Evolutionary conservation across 2,797 vertebrate species (phyloP), one percentile per base, ranked within the genome.

Genomic region (Helicolenus hilgendorfi): DNA sequence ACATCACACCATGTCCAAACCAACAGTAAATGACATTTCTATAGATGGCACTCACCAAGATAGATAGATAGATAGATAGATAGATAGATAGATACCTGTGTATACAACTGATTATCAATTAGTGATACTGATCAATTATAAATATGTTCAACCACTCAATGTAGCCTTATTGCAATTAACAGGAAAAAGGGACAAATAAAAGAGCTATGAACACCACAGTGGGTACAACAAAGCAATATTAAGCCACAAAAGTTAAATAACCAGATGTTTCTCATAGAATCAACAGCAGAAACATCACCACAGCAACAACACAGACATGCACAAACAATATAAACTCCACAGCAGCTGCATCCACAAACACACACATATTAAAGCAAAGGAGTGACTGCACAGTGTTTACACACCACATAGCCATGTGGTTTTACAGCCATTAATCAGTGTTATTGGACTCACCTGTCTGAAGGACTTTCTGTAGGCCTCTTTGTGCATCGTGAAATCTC

Each of bases 401-500:
- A 58, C 22, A 26, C 0, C 4, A 24, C 55, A 26, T 0, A 26
- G 22, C 55, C 14, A 8, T 18, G 15, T 49, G 7, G 45, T 49
- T 49, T 49, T 49, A 60, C 18, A 36, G n/a, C 0, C 1, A 58
- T 26, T 22, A 22, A 35, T 35, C 11, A 35, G 8, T 8, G 10
- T 72, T 56, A 2, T 6, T 29, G 24, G 7, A 13, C 56, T 60
- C 56, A 60, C 56, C 24, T 41, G 35, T 45, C 22, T 8, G 31
- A 11, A 22, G 0, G n/a, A 15, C 8, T 26, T 18, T 11, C 2
- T 36, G 20, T 58, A 14, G 31, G 15, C 22, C 33, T 24, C 2
- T 3, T 11, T 4, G 1, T 36, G 2, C 29, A 14, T 11, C 29
- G 0, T 7, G 41, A 13, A 35, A n/a, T 58, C 31, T 33, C 45